Evolutionary conservation across 2,888 invertebrate species (phyloP).

Genomic region (Creontiades dilutus): DNA sequence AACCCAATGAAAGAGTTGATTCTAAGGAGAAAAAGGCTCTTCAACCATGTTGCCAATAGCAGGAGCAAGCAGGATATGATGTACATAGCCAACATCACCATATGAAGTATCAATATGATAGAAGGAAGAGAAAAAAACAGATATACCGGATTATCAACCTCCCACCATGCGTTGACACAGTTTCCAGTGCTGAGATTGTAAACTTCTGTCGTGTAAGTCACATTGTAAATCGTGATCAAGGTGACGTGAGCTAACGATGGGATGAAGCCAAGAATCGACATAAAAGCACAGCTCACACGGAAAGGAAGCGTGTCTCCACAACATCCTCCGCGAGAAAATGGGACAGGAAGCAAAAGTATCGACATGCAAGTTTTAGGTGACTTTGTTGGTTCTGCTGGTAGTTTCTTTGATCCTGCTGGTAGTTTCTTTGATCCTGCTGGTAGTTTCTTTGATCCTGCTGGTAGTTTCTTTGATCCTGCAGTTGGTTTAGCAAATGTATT

Average conservation of each 20-base stretch:
- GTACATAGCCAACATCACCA: neutral
- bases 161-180: slow-evolving; percentile 3
- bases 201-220: neutral
- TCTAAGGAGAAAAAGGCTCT: neutral
- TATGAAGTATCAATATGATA: neutral
- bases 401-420: too few relatives aligned
- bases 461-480: neutral
- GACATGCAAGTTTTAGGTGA: neutral
- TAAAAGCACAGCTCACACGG: neutral
- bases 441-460: neutral
- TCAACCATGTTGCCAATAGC: neutral
- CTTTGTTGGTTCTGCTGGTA: neutral
- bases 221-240: neutral
- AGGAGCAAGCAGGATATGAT: neutral
- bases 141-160: neutral
- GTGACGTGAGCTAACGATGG: neutral
- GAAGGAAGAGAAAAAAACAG: neutral
- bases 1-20: neutral
- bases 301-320: neutral
- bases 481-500: too few relatives aligned
- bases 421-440: too few relatives aligned
- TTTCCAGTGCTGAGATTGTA: neutral
- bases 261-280: neutral
- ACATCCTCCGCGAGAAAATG: neutral
- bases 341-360: neutral